phyloP scores from a whole-genome alignment of 2,113 vertebrate genomes.

The Pterocles orientalis region DNA sequence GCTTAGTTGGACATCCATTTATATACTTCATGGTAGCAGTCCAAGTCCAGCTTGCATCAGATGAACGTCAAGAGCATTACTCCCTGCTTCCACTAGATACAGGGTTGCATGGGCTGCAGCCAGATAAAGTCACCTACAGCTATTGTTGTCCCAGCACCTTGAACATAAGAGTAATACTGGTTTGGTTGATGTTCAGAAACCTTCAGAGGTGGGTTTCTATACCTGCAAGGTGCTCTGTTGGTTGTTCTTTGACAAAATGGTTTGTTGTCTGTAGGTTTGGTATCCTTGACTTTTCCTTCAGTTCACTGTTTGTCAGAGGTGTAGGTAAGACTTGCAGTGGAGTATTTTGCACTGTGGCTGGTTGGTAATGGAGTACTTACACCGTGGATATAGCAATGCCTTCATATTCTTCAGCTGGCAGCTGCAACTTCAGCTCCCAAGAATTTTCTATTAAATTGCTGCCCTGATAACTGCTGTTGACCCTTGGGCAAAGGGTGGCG shows the following conservation, averaged over 20 bases:
- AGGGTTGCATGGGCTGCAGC: not conserved
- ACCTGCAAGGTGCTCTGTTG: not conserved
- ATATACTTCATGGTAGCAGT: not conserved
- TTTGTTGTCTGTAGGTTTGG: not conserved
- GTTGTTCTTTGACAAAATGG: not conserved
- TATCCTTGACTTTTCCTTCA: not conserved
- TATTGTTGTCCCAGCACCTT: not conserved
- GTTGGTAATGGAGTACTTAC: not conserved
- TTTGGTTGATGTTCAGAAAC: not conserved
- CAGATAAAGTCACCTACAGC: not conserved
- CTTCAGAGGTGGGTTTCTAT: not conserved
- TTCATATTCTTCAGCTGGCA: not conserved
- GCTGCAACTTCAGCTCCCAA: not conserved
- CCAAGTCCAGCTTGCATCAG: not conserved
- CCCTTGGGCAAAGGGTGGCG: not conserved
- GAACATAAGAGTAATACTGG: not conserved
- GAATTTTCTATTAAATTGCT: not conserved
- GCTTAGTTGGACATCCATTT: not conserved
- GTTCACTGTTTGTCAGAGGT: not conserved
- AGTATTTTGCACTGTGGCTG: not conserved
- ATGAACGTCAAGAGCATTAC: not conserved
- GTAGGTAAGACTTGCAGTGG: not conserved
- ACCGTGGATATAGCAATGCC: accelerated
- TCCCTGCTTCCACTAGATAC: not conserved
- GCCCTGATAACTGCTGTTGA: not conserved